Conservation (phyloP, 2,113 vertebrate species). For the Corapipo altera region DNA sequence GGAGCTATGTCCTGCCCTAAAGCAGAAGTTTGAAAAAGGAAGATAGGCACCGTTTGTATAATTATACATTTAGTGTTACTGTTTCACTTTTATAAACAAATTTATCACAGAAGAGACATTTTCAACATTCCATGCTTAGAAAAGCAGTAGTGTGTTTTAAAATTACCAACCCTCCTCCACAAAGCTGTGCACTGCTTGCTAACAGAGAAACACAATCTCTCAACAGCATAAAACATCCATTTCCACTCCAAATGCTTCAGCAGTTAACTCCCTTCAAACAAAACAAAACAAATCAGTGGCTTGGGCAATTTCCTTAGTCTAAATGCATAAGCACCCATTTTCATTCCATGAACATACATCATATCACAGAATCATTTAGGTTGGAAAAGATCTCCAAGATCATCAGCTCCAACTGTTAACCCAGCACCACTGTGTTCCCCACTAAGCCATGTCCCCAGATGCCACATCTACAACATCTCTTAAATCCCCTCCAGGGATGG, state of each 20-base stretch:
- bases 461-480: not conserved
- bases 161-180: not conserved
- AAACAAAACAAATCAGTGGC: not conserved
- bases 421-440: not conserved
- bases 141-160: not conserved
- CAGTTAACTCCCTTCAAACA: not conserved
- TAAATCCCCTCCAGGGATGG: not conserved
- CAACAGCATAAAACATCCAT: not conserved
- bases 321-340: not conserved
- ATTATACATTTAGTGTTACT: not conserved
- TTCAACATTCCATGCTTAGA: not conserved
- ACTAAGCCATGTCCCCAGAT: not conserved
- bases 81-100: not conserved
- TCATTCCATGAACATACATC: not conserved
- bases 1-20: not conserved
- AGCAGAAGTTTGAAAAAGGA: not conserved
- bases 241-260: not conserved
- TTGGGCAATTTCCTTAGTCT: not conserved
- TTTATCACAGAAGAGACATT: not conserved
- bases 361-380: not conserved
- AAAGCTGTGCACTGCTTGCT: not conserved
- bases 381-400: not conserved
- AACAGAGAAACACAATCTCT: not conserved
- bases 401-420: not conserved
- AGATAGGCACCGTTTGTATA: not conserved